These are phyloP conservation scores for Nematopogon swammerdamellus DNA, from an alignment of 2,888 invertebrate genomes.

Conservation along the genomic window DNA sequence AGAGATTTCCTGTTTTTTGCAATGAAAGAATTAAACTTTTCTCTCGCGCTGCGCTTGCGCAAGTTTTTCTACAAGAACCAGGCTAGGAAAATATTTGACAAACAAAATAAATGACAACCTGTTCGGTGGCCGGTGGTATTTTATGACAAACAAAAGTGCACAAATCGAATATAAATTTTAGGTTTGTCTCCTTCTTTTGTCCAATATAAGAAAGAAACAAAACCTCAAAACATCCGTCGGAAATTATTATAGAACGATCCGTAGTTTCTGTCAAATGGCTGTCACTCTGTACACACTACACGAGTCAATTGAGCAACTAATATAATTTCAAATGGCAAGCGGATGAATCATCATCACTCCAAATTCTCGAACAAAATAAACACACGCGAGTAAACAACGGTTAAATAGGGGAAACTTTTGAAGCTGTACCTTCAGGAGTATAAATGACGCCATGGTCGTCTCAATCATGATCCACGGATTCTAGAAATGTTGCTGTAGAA, in stretches of 20 bases:
- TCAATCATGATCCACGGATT: slow-evolving; percentile 52
- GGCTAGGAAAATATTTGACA: no score
- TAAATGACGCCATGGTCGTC: slow-evolving; percentile 58
- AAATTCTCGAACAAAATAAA: not conserved
- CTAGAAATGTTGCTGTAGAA: slow-evolving; percentile 19
- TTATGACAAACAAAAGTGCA: no score
- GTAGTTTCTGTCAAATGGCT: not conserved
- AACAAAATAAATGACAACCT: no score
- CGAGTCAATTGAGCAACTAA: slow-evolving; percentile 13
- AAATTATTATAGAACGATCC: no score
- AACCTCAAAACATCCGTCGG: not conserved
- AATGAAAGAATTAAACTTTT: no score
- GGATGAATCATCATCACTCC: not conserved
- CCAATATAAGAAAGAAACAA: not conserved
- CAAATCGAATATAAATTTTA: no score
- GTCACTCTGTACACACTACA: not conserved
- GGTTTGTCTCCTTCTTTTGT: not conserved
- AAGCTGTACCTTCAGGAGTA: slow-evolving; percentile 46
- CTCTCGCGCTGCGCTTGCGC: no score
- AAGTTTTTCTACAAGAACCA: no score
- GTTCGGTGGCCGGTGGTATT: no score
- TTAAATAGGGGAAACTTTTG: not conserved
- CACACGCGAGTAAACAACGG: not conserved
- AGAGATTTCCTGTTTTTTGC: no score
- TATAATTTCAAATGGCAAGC: not conserved